Percentiles rank a stretch among this genome's conserved stretches.
phyloP scores from a whole-genome alignment of 2,797 vertebrate genomes.

The Gastrophryne carolinensis region DNA sequence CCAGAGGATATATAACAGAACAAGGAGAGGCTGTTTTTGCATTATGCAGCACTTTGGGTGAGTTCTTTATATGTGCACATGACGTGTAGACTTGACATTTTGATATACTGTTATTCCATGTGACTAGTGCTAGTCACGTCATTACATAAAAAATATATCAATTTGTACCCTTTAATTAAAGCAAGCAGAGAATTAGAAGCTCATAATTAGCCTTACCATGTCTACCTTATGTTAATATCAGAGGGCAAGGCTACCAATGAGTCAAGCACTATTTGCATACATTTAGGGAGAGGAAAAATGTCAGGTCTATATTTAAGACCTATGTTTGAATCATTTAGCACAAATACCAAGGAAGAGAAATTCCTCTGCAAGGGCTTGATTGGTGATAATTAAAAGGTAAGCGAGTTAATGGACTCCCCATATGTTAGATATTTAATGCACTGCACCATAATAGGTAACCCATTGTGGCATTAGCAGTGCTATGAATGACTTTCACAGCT shows the following conservation, averaged over 20 bases:
- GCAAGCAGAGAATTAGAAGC: background rate
- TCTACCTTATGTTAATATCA: background rate
- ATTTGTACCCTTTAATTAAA: background rate
- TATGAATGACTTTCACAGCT: background rate
- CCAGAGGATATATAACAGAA: too few species aligned
- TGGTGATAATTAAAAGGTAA: constrained; percentile 4
- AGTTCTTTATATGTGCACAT: too few species aligned
- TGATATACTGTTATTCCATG: too few species aligned
- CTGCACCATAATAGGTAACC: background rate
- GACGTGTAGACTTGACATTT: too few species aligned
- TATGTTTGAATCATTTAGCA: background rate
- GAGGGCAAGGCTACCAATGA: background rate
- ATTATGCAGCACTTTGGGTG: too few species aligned
- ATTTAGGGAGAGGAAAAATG: background rate
- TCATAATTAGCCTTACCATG: background rate
- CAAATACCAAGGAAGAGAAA: background rate
- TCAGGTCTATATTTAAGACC: constrained; percentile 4
- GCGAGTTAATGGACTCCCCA: background rate
- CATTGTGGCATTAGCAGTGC: background rate
- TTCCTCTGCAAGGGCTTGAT: background rate
- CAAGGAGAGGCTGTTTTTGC: too few species aligned
- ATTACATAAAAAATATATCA: too few species aligned
- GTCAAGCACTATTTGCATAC: constrained; percentile 1
- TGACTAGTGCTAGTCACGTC: too few species aligned
- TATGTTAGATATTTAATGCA: background rate